Evolutionary conservation across 2,797 vertebrate species (phyloP).

Genomic region (Iguana delicatissima): DNA sequence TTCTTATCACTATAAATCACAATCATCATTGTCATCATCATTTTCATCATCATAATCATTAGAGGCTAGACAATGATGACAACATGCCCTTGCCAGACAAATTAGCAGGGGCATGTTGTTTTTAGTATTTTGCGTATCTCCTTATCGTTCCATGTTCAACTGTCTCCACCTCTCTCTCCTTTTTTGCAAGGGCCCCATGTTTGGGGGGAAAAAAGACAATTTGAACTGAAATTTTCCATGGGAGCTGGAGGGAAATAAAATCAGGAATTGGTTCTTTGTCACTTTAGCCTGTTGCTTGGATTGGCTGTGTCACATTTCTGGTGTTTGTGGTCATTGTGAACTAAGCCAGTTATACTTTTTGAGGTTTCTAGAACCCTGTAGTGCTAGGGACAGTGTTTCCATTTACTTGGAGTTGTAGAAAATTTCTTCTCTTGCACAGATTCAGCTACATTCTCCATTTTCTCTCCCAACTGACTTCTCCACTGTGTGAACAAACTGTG

Average conservation of each 20-base stretch:
- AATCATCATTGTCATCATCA: too few species aligned
- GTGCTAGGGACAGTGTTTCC: not conserved
- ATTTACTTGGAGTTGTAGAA: not conserved
- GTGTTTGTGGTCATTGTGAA: not conserved
- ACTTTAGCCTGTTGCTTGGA: not conserved
- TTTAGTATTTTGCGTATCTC: not conserved
- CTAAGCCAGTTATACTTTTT: not conserved
- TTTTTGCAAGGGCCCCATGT: not conserved
- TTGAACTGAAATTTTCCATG: not conserved
- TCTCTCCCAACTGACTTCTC: not conserved
- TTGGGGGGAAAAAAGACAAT: not conserved
- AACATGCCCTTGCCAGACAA: not conserved
- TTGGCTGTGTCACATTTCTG: not conserved
- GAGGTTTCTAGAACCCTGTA: not conserved
- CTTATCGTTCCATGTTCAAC: not conserved
- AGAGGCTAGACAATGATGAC: not conserved
- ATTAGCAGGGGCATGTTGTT: not conserved
- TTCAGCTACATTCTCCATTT: not conserved
- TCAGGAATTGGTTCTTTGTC: not conserved
- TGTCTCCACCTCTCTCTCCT: not conserved
- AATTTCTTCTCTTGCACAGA: not conserved
- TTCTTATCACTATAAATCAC: not conserved
- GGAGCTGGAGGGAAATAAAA: not conserved
- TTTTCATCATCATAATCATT: too few species aligned
- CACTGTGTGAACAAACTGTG: conserved; percentile 7